Percentiles rank a stretch among this genome's conserved stretches.
Conservation (phyloP, 2,888 invertebrate genomes). For the Tuberolachnus salignus region DNA sequence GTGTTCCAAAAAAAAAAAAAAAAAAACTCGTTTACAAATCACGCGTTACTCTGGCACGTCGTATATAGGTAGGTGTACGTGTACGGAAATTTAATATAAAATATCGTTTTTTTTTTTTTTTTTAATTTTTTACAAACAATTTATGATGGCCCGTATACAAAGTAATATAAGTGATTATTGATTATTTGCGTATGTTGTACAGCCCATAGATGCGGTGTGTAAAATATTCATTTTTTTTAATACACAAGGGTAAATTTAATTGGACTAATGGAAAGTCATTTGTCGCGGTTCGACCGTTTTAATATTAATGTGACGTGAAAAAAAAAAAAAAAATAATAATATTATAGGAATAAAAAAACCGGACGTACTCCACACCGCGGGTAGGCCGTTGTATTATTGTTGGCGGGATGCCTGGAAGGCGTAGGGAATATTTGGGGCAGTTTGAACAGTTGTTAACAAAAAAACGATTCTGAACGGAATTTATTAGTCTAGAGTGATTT, state of each 20-base stretch:
- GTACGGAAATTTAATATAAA: slow-evolving; percentile 1
- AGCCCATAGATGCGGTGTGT: slow-evolving; percentile 8
- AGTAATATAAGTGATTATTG: slow-evolving; percentile 30
- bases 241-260: slow-evolving; percentile 9
- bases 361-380: too few species aligned
- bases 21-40: slow-evolving; percentile 21
- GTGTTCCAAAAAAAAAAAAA: not conserved
- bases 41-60: slow-evolving; percentile 11
- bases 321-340: slow-evolving; percentile 1
- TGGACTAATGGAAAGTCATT: slow-evolving; percentile 25
- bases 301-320: not conserved
- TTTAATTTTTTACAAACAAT: not conserved
- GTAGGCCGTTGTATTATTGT: too few species aligned
- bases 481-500: too few species aligned
- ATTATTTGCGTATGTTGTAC: not conserved
- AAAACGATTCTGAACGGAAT: too few species aligned
- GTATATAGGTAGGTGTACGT: slow-evolving; percentile 7
- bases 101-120: not conserved
- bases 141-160: not conserved
- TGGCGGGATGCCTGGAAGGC: too few species aligned
- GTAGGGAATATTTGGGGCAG: too few species aligned
- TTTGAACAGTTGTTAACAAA: too few species aligned
- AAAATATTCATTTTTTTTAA: not conserved
- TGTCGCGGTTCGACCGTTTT: slow-evolving; percentile 9
- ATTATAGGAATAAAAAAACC: not conserved